Base-by-base conservation (phyloP, 2,888 invertebrate species). In the Criorhina ranunculi region DNA sequence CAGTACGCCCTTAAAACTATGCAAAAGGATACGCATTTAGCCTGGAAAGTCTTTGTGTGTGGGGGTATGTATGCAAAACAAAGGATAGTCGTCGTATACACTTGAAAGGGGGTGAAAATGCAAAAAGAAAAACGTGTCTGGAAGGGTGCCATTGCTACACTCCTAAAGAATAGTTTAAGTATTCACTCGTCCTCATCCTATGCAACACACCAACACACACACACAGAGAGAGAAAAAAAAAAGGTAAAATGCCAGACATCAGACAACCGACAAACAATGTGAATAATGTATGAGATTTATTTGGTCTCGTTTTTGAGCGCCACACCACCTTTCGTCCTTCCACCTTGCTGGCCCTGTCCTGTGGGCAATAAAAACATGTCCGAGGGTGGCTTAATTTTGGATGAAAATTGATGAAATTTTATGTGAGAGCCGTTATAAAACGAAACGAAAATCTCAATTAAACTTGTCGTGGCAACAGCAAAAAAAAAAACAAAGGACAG, bases 231-330 rank as follows among this genome's bases (percentile, higher is more conserved):
- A n/a, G n/a, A n/a, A n/a, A 12, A 24, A 17, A 49, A 49, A 49
- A 60, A 77, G 33, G 42, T 49, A n/a, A 44, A 42, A 55, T 35
- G 57, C 69, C 79, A 83, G 83, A 83, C 82, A 83, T 72, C 82
- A 82, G 82, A 82, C 83, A 73, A 55, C 42, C 59, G 51, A 49
- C 67, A 78, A 83, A 79, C 69, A 79, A 59, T 69, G 73, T 83
- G 73, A 79, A 83, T 79, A 69, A 83, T 83, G 79, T 64, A 83
- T 83, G 62, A 73, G 62, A 73, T 75, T 75, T 75, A 75, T 79
- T 82, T 73, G 66, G 69, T 79, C 62, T 69, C 29, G 57, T 35
- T 57, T 69, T 69, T 79, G 81, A 46, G 17, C 15, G 15, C 53
- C 51, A 12, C 42, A 12, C 42, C 53, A 60, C 49, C 49, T 12